Percentiles rank a stretch among this genome's conserved stretches.
phyloP scores from a whole-genome alignment of 2,797 vertebrate genomes.

The Syndactyla subalaris region DNA sequence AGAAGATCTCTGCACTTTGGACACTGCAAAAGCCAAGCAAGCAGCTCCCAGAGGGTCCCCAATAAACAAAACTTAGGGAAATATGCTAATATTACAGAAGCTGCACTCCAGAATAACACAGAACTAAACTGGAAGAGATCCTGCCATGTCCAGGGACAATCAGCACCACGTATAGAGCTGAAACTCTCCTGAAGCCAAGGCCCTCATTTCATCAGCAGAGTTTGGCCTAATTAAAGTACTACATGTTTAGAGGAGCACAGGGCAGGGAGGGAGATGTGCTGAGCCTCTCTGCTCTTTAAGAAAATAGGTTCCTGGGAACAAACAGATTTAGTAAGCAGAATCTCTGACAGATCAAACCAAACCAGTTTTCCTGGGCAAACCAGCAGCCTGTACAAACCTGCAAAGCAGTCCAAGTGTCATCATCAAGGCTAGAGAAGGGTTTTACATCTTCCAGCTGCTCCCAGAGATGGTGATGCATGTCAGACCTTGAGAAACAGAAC shows the following conservation, averaged over 20 bases:
- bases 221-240: not conserved
- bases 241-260: not conserved
- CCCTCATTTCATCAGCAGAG: not conserved
- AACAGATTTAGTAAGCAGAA: conserved; percentile 49
- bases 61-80: not conserved
- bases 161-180: not conserved
- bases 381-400: conserved; percentile 39
- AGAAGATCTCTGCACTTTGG: not conserved
- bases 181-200: not conserved
- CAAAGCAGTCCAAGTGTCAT: not conserved
- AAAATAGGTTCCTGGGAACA: conserved; percentile 50
- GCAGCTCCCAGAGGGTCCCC: not conserved
- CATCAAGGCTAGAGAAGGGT: not conserved
- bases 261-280: not conserved
- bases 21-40: not conserved
- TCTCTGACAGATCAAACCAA: conserved; percentile 43
- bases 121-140: not conserved
- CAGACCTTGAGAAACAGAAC: not conserved
- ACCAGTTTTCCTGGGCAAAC: conserved; percentile 50
- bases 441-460: not conserved
- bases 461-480: not conserved
- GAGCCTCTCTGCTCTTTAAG: conserved; percentile 5
- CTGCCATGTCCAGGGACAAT: not conserved
- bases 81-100: not conserved
- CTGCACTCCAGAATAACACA: not conserved